These are phyloP conservation scores for Trididemnum miniatum DNA, from an alignment of 23 tunicate species.

Conservation along the genomic window DNA sequence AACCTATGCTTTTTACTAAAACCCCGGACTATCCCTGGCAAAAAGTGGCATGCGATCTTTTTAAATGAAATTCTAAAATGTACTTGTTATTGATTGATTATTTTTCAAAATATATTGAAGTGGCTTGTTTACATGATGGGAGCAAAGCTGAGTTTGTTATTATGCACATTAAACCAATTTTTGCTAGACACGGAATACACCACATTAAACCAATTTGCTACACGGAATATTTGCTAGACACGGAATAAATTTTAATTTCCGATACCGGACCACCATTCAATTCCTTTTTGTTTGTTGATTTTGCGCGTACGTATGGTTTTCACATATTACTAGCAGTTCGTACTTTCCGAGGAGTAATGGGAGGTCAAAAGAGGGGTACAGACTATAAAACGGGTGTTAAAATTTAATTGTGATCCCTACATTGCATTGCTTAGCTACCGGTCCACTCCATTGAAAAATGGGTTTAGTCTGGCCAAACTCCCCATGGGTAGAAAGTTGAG, in stretches of 20 bases:
- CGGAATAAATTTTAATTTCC: constrained; percentile 11
- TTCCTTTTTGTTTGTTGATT: neutral
- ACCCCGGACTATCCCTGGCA: neutral
- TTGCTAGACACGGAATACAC: neutral
- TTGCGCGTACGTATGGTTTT: neutral
- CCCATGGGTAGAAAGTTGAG: constrained; percentile 16
- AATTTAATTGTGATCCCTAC: constrained; percentile 17
- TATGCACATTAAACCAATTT: constrained; percentile 13
- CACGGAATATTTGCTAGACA: no score
- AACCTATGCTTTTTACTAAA: neutral
- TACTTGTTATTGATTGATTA: constrained; percentile 20
- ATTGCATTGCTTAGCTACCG: constrained; percentile 19
- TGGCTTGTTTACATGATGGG: neutral
- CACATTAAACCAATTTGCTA: no score
- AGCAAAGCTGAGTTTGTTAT: constrained; percentile 12
- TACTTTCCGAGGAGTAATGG: constrained; percentile 34
- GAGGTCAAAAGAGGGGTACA: constrained; percentile 43
- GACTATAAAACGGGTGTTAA: constrained; percentile 34
- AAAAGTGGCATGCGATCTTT: neutral
- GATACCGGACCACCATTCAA: constrained; percentile 25
- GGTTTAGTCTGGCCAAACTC: constrained; percentile 25
- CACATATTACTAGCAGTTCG: constrained; percentile 23
- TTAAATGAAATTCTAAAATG: neutral
- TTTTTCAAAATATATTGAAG: constrained; percentile 30
- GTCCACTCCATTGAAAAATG: neutral